These are phyloP conservation scores for Leucoraja erinaceus DNA, from an alignment of 2,113 vertebrate genomes.

Conservation along the genomic window DNA sequence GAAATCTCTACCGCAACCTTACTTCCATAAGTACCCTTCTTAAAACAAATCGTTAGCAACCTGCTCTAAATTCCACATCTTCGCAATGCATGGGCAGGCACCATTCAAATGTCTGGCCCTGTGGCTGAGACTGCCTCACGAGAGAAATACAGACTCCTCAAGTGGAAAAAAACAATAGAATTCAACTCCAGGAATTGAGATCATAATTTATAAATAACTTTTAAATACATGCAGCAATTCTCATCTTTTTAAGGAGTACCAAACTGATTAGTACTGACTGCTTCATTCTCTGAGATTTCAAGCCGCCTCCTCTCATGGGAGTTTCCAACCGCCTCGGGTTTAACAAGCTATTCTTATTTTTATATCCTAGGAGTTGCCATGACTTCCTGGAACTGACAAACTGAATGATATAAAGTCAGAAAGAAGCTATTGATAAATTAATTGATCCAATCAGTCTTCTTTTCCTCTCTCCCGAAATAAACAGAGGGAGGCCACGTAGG, in stretches of 20 bases:
- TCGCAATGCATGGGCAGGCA: too few species aligned
- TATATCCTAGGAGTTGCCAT: not conserved
- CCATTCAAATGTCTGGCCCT: too few species aligned
- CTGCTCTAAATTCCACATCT: too few species aligned
- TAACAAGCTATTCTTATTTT: not conserved
- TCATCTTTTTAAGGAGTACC: not conserved
- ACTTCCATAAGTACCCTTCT: too few species aligned
- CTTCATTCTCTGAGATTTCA: slow-evolving; percentile 15
- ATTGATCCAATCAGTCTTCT: not conserved
- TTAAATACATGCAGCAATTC: not conserved
- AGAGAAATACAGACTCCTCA: not conserved
- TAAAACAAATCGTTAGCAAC: too few species aligned
- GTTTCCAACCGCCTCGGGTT: not conserved
- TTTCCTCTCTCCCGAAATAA: too few species aligned
- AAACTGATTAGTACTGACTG: slow-evolving; percentile 9
- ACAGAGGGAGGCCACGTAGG: too few species aligned
- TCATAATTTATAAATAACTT: slow-evolving; percentile 4
- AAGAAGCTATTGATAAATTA: not conserved
- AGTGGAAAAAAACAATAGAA: not conserved
- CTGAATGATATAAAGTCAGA: not conserved
- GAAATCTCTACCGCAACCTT: too few species aligned
- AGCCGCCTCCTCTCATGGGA: not conserved
- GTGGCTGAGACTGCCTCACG: not conserved
- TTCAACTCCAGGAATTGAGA: not conserved
- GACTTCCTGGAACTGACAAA: not conserved